phyloP scores from a whole-genome alignment of 2,888 invertebrate species.

The Clostera curtula region DNA sequence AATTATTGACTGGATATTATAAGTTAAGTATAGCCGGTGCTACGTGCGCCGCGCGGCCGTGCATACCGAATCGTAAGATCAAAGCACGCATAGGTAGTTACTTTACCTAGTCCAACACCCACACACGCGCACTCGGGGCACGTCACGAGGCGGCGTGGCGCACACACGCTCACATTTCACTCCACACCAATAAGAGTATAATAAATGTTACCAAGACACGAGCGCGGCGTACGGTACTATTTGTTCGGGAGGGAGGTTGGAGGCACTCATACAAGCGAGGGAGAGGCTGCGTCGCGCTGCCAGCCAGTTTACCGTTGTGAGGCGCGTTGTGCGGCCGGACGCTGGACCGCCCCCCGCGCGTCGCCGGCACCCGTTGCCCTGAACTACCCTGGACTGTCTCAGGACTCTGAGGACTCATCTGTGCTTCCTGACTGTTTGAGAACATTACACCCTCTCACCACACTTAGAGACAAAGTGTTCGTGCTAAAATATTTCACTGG shows the following conservation, averaged over 20 bases:
- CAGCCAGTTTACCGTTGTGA: conserved; percentile 74
- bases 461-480: conserved; percentile 62
- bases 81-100: conserved; percentile 70
- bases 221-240: conserved; percentile 72
- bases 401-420: conserved; percentile 32
- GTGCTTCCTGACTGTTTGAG: conserved; percentile 40
- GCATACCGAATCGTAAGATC: conserved; percentile 75
- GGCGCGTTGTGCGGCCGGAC: conserved; percentile 74
- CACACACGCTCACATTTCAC: conserved; percentile 45
- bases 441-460: conserved; percentile 44
- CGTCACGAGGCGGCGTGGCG: conserved; percentile 27
- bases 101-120: conserved; percentile 67
- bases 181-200: conserved; percentile 64
- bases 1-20: conserved; percentile 70
- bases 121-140: conserved; percentile 39
- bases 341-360: conserved; percentile 64
- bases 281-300: conserved; percentile 66
- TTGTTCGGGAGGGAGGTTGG: conserved; percentile 71
- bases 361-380: conserved; percentile 52
- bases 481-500: conserved; percentile 65
- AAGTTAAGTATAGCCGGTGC: conserved; percentile 63
- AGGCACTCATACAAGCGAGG: conserved; percentile 68
- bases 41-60: conserved; percentile 68
- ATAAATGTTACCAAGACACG: conserved; percentile 70
- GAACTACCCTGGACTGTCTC: conserved; percentile 37